Evolutionary conservation across 2,888 invertebrate genomes (phyloP).

Genomic region (Chirona hameri): DNA sequence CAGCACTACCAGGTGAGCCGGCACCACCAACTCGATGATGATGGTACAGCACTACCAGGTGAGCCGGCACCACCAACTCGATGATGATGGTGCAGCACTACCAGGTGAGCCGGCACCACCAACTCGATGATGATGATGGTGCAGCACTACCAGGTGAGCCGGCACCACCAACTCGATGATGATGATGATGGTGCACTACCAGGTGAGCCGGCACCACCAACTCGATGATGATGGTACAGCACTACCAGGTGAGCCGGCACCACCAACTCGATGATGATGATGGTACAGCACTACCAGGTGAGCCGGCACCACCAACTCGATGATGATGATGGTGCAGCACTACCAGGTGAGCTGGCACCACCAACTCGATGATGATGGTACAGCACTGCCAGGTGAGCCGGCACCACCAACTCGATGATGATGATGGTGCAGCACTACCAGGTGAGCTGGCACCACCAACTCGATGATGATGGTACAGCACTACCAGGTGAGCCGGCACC

Average conservation of each 20-base stretch:
- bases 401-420: conserved; percentile 57
- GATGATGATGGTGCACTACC: conserved; percentile 66
- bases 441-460: conserved; percentile 54
- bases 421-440: conserved; percentile 59
- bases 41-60: conserved; percentile 65
- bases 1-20: conserved; percentile 54
- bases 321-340: conserved; percentile 59
- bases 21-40: conserved; percentile 59
- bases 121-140: conserved; percentile 60
- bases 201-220: conserved; percentile 58
- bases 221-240: conserved; percentile 59
- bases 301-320: conserved; percentile 57
- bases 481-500: conserved; percentile 58
- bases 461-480: conserved; percentile 60
- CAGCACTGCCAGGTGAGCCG: conserved; percentile 61
- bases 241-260: conserved; percentile 56
- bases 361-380: conserved; percentile 59
- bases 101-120: conserved; percentile 51
- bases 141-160: conserved; percentile 54
- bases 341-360: conserved; percentile 60
- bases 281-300: conserved; percentile 58
- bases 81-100: conserved; percentile 62
- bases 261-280: conserved; percentile 58
- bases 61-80: conserved; percentile 58
- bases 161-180: conserved; percentile 59